These are phyloP conservation scores for Phasianus colchicus DNA, from an alignment of 2,113 vertebrate species.

Conservation along the genomic window DNA sequence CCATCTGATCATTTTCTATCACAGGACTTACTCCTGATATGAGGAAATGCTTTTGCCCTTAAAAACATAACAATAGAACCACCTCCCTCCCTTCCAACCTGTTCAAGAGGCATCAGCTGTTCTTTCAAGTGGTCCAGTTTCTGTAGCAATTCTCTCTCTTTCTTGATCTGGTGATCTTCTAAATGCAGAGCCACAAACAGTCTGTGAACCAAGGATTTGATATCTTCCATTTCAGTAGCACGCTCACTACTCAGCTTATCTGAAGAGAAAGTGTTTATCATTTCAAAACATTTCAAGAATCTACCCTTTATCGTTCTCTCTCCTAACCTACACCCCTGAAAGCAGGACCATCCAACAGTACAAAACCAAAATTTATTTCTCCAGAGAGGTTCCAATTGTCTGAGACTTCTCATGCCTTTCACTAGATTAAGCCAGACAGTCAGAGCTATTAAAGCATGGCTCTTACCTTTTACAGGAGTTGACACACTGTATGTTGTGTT, in stretches of 20 bases:
- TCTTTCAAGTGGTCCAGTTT: slow-evolving; percentile 84
- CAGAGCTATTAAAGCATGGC: background rate
- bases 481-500: slow-evolving; percentile 75
- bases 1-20: background rate
- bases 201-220: slow-evolving; percentile 87
- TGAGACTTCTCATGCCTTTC: background rate
- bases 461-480: slow-evolving; percentile 82
- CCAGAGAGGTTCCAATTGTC: background rate
- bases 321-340: background rate
- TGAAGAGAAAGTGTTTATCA: slow-evolving; percentile 45
- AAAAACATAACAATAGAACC: background rate
- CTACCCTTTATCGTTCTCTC: background rate
- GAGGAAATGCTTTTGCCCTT: background rate
- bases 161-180: slow-evolving; percentile 83
- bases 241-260: slow-evolving; percentile 74
- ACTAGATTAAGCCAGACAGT: background rate
- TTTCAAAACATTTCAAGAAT: background rate
- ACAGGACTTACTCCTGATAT: background rate
- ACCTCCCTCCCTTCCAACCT: slow-evolving; percentile 76
- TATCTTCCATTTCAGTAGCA: slow-evolving; percentile 74
- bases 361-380: background rate
- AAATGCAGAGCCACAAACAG: slow-evolving; percentile 86
- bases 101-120: slow-evolving; percentile 87
- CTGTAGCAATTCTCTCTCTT: slow-evolving; percentile 84
- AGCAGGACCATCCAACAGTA: background rate